Conservation (phyloP, 2,797 vertebrate genomes). For the Takifugu rubripes region DNA sequence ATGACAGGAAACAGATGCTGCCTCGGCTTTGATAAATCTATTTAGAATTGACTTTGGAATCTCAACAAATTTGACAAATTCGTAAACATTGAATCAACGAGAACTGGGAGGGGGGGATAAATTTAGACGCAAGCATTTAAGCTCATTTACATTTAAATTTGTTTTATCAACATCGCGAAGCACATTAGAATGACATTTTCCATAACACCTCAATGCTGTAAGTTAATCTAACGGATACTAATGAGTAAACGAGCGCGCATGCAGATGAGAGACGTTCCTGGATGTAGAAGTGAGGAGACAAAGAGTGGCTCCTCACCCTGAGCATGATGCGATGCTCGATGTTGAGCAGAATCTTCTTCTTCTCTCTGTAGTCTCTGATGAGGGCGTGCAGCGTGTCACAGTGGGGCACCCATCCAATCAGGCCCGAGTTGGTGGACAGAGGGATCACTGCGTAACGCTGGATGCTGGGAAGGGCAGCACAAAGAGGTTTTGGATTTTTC, state of each 20-base stretch:
- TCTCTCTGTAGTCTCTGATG: constrained; percentile 97
- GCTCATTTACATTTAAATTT: constrained; percentile 15
- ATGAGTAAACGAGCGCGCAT: constrained; percentile 2
- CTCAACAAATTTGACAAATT: constrained; percentile 14
- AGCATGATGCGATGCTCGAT: constrained; percentile 99
- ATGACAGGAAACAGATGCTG: constrained; percentile 43
- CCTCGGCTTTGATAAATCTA: constrained; percentile 26
- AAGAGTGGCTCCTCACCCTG: constrained; percentile 74
- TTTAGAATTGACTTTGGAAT: constrained; percentile 10
- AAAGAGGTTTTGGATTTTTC: background rate
- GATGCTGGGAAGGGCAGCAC: constrained; percentile 76
- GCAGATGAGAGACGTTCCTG: background rate
- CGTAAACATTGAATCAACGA: constrained; percentile 13
- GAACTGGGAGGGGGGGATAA: background rate
- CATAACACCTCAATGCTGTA: background rate
- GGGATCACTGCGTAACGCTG: constrained; percentile 98
- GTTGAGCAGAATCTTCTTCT: constrained; percentile 98
- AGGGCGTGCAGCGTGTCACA: constrained; percentile 97
- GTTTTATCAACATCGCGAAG: background rate
- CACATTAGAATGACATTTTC: background rate
- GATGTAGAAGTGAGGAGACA: background rate
- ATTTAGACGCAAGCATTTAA: background rate
- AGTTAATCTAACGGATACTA: constrained; percentile 5
- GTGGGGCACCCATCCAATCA: constrained; percentile 99
- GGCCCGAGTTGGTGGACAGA: constrained; percentile 94